phyloP scores from a whole-genome alignment of 2,888 invertebrate genomes.

The Ametastegia equiseti region DNA sequence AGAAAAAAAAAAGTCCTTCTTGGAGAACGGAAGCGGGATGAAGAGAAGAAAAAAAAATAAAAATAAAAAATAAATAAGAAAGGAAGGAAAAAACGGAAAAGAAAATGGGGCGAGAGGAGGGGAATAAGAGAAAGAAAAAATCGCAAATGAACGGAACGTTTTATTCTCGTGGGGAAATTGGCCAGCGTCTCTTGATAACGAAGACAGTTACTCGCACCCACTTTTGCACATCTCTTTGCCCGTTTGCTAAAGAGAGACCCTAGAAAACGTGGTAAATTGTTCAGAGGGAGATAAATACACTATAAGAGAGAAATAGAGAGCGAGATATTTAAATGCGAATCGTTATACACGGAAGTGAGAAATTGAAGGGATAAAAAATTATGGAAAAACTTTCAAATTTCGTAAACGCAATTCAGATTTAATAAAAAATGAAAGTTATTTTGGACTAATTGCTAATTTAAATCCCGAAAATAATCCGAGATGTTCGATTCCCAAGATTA shows the following conservation, averaged over 20 bases:
- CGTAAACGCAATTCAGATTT: no score
- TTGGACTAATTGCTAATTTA: no score
- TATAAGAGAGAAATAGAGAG: neutral
- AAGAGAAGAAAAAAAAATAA: no score
- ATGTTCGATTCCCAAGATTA: no score
- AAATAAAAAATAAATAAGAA: neutral
- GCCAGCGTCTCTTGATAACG: conserved; percentile 44
- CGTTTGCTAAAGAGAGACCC: conserved; percentile 4
- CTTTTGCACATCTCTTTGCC: neutral
- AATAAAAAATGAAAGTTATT: no score
- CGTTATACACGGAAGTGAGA: conserved; percentile 42
- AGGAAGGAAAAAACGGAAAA: neutral
- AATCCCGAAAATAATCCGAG: no score
- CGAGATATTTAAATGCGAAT: conserved; percentile 8
- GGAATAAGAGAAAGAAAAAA: neutral
- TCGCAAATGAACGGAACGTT: conserved; percentile 44
- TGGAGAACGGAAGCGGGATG: no score
- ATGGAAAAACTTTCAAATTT: no score
- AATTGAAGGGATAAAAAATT: conserved; percentile 16
- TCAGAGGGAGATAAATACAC: conserved; percentile 2
- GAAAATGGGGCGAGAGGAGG: neutral
- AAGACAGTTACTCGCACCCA: conserved; percentile 45
- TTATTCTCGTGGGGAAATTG: conserved; percentile 44
- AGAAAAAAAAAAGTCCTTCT: neutral
- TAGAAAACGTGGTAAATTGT: conserved; percentile 8